A percentile compares a stretch with the other conserved stretches of the same genome.
Conservation (phyloP, 2,797 vertebrate genomes). For the Pygocentrus nattereri region DNA sequence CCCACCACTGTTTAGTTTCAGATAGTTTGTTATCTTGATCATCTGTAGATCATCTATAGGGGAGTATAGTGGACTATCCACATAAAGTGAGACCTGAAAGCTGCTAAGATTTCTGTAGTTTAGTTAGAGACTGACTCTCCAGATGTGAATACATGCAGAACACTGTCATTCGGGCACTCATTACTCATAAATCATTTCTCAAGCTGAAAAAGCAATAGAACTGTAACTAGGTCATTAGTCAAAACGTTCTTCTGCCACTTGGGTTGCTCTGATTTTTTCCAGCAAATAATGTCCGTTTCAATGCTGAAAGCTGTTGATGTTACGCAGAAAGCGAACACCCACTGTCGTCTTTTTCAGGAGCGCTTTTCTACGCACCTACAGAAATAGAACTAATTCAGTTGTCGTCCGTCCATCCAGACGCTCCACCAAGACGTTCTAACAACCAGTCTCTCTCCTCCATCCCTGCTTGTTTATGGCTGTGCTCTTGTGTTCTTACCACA, state of each 20-base stretch:
- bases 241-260: background rate
- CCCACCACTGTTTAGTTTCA: no score
- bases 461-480: background rate
- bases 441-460: background rate
- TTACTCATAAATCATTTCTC: background rate
- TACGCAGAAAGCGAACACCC: background rate
- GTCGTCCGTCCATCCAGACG: background rate
- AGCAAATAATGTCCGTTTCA: background rate
- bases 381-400: background rate
- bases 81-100: no score
- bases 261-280: background rate
- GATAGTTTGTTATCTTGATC: no score
- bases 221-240: slow-evolving; percentile 3
- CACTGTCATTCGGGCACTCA: background rate
- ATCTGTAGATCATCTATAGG: no score
- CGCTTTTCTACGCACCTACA: background rate
- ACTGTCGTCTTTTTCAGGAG: no score
- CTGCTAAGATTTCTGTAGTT: background rate
- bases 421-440: background rate
- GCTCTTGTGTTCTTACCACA: background rate
- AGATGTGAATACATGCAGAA: background rate
- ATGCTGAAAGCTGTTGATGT: background rate
- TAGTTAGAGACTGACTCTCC: background rate
- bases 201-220: background rate
- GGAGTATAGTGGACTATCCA: no score